Conservation (phyloP, 1,140 invertebrate species). For the Archivesica marissinica region DNA sequence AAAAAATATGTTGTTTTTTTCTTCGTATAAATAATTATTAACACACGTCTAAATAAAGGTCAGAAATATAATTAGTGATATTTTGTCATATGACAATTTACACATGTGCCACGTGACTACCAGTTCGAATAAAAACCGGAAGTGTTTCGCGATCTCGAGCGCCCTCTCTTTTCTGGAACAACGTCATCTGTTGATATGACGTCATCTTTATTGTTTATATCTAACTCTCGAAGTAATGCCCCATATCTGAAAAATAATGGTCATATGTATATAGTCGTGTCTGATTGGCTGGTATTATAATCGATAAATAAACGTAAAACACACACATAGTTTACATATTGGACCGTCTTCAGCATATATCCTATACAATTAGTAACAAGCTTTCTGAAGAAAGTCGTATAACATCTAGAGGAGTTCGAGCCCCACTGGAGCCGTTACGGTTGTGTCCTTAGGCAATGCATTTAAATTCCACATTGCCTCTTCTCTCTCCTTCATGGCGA, state of each 20-base stretch:
- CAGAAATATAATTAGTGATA: too few relatives aligned
- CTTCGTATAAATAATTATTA: too few relatives aligned
- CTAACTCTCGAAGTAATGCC: conserved; percentile 28
- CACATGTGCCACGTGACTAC: neutral
- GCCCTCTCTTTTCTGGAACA: conserved; percentile 46
- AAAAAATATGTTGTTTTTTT: too few relatives aligned
- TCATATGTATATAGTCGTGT: neutral
- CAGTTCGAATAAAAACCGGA: conserved; percentile 61
- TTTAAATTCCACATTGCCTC: too few relatives aligned
- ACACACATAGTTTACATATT: neutral
- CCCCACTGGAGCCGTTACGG: too few relatives aligned
- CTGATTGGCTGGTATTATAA: neutral
- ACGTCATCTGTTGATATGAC: conserved; percentile 37
- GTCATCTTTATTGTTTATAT: conserved; percentile 40
- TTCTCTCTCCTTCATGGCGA: too few relatives aligned
- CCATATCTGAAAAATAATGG: conserved; percentile 44
- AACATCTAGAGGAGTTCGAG: too few relatives aligned
- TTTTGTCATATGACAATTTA: neutral
- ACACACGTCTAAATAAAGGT: too few relatives aligned
- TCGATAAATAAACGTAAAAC: neutral
- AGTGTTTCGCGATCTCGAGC: conserved; percentile 47
- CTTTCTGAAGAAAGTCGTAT: too few relatives aligned
- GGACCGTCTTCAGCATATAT: neutral
- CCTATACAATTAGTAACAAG: neutral
- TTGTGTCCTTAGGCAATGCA: too few relatives aligned